phyloP scores from a whole-genome alignment of 92 coral and sea anemone genomes.

The Palythoa heliodiscus region DNA sequence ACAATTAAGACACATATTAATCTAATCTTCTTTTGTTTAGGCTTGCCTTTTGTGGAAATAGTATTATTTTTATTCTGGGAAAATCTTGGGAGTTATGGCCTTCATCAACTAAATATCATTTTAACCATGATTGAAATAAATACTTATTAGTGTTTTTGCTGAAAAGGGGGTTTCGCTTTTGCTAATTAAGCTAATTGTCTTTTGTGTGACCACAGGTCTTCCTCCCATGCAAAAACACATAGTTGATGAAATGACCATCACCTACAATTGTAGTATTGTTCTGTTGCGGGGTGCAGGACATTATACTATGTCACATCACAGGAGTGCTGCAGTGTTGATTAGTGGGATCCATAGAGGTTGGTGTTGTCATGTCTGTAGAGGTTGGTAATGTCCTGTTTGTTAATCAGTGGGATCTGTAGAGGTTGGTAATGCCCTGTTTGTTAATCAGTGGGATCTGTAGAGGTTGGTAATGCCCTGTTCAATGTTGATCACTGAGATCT shows the following conservation, averaged over 20 bases:
- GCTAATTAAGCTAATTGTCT: not conserved
- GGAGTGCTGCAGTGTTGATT: conserved; percentile 41
- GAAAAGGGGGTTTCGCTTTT: not conserved
- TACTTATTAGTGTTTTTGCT: not conserved
- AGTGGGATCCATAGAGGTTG: not conserved
- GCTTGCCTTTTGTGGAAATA: too few species aligned
- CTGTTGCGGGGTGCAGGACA: conserved; percentile 11
- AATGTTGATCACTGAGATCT: too few species aligned
- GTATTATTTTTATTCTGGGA: too few species aligned
- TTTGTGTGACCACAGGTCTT: conserved; percentile 37
- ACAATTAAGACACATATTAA: too few species aligned
- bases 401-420: too few species aligned
- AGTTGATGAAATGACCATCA: conserved; percentile 36
- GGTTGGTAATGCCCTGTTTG: too few species aligned
- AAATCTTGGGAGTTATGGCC: too few species aligned
- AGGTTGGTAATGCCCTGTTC: too few species aligned
- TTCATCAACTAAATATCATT: not conserved
- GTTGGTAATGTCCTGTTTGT: too few species aligned
- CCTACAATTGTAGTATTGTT: conserved; percentile 42
- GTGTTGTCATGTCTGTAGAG: not conserved
- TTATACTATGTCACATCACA: conserved; percentile 23
- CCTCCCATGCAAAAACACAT: conserved; percentile 40
- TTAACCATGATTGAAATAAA: too few species aligned
- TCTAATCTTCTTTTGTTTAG: too few species aligned
- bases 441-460: too few species aligned